Evolutionary conservation across 92 coral and sea anemone genomes (phyloP).

Genomic region (Micromussa lordhowensis): DNA sequence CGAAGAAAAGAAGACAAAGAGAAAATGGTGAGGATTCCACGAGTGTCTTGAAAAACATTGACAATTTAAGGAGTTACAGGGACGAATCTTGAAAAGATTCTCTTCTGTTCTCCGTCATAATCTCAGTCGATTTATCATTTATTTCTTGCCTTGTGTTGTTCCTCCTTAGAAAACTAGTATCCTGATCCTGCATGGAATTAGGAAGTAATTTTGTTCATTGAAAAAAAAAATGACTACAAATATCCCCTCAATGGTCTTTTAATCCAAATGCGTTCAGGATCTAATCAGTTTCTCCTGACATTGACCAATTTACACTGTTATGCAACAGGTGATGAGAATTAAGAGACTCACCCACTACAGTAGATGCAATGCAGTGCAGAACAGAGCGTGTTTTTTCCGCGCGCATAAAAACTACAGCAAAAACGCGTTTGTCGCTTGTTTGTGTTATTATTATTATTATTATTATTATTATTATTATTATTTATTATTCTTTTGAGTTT

Average conservation of each 20-base stretch:
- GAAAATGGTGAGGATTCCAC: conserved; percentile 57
- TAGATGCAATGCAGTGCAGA: background rate
- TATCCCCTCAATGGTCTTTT: too few relatives aligned
- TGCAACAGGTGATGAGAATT: background rate
- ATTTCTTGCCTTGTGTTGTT: too few relatives aligned
- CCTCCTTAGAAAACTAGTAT: too few relatives aligned
- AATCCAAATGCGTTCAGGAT: too few relatives aligned
- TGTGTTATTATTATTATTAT: background rate
- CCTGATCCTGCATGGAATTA: too few relatives aligned
- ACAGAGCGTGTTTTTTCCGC: background rate
- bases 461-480: too few relatives aligned
- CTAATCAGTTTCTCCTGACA: background rate
- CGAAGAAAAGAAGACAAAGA: conserved; percentile 66
- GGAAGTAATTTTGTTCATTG: too few relatives aligned
- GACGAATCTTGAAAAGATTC: too few relatives aligned
- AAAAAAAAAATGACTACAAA: too few relatives aligned
- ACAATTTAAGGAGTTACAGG: background rate
- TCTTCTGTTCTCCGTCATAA: too few relatives aligned
- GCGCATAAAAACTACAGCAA: background rate
- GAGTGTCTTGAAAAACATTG: background rate
- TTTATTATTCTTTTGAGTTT: background rate
- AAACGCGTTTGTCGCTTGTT: background rate
- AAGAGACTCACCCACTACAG: background rate
- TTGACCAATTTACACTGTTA: too few relatives aligned
- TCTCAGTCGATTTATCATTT: too few relatives aligned